phyloP scores from a whole-genome alignment of 1,140 invertebrate species.

The Sesamia nonagrioides region DNA sequence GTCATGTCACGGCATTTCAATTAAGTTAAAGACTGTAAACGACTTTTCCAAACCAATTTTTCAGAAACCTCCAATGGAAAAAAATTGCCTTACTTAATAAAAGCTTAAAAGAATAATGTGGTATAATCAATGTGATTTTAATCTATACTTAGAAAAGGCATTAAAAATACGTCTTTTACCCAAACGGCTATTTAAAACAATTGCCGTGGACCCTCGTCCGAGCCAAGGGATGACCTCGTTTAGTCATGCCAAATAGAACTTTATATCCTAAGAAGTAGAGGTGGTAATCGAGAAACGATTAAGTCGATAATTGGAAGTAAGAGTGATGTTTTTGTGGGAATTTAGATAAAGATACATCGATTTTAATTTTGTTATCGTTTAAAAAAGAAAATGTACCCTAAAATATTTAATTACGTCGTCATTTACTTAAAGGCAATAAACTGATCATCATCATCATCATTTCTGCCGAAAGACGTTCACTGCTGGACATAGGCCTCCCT shows the following conservation, averaged over 20 bases:
- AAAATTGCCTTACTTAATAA: background rate
- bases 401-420: background rate
- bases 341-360: background rate
- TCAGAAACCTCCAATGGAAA: background rate
- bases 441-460: too few relatives aligned
- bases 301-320: slow-evolving; percentile 20
- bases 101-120: slow-evolving; percentile 6
- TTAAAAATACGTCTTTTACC: slow-evolving; percentile 39
- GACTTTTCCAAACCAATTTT: background rate
- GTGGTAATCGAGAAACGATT: slow-evolving; percentile 22
- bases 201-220: slow-evolving; percentile 25
- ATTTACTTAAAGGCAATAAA: too few relatives aligned
- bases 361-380: background rate
- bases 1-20: too few relatives aligned
- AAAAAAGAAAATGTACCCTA: background rate
- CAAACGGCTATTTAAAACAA: slow-evolving; percentile 41
- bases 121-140: slow-evolving; percentile 35
- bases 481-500: too few relatives aligned
- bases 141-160: slow-evolving; percentile 24
- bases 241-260: slow-evolving; percentile 4
- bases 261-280: background rate
- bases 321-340: slow-evolving; percentile 21
- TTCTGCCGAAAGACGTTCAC: too few relatives aligned
- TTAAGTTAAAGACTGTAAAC: background rate
- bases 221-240: slow-evolving; percentile 22